phyloP scores from a whole-genome alignment of 2,797 vertebrate genomes.

The Aplochiton taeniatus region DNA sequence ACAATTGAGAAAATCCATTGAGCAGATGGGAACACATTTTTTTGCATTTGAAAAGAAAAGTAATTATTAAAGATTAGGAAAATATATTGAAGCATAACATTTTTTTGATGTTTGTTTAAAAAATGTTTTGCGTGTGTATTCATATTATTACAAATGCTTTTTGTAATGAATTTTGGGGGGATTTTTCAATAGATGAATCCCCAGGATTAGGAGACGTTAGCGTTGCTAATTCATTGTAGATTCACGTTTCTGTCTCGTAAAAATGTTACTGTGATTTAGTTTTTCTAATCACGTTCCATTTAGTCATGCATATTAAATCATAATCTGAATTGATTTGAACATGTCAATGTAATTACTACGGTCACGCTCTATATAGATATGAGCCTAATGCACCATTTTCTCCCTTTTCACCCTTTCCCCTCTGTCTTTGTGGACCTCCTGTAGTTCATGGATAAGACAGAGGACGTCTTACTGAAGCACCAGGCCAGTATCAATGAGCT shows the following conservation, averaged over 20 bases:
- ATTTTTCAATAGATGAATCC: conserved; percentile 5
- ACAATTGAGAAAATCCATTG: too few species aligned
- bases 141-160: conserved; percentile 13
- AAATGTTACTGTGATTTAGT: conserved; percentile 5
- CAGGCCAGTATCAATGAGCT: conserved; percentile 99
- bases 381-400: not conserved
- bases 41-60: too few species aligned
- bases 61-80: too few species aligned
- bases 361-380: conserved; percentile 5
- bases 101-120: too few species aligned
- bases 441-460: conserved; percentile 95
- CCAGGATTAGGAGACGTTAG: conserved; percentile 12
- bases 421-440: conserved; percentile 5
- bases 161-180: not conserved
- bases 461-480: conserved; percentile 95
- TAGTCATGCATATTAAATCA: conserved; percentile 24
- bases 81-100: too few species aligned
- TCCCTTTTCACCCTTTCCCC: conserved; percentile 14
- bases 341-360: conserved; percentile 11
- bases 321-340: not conserved
- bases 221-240: not conserved
- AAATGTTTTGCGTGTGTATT: conserved; percentile 6
- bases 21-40: too few species aligned
- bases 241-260: conserved; percentile 10
- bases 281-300: conserved; percentile 16